Percentiles rank a stretch among this genome's conserved stretches.
Conservation (phyloP, 2,888 invertebrate species). For the Ariolimax columbianus region DNA sequence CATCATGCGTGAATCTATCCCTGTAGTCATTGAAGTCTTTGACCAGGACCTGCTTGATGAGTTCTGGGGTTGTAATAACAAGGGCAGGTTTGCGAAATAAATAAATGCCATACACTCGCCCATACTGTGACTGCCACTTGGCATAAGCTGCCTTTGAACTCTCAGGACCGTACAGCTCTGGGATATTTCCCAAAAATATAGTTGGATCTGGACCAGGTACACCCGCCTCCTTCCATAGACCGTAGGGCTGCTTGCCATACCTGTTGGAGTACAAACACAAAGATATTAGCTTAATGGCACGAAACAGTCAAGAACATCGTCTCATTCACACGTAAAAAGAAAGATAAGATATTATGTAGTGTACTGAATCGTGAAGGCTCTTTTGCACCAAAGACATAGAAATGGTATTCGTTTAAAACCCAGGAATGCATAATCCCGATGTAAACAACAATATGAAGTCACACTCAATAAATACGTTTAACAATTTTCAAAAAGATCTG, state of each 20-base stretch:
- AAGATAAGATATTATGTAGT: too few species aligned
- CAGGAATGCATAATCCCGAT: too few species aligned
- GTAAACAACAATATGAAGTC: too few species aligned
- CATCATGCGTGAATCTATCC: slow-evolving; percentile 51
- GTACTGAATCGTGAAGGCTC: too few species aligned
- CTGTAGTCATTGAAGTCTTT: slow-evolving; percentile 61
- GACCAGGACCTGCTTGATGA: slow-evolving; percentile 60
- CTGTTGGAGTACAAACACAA: neutral
- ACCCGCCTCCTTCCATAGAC: slow-evolving; percentile 39
- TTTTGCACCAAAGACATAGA: too few species aligned
- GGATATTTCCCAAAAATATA: slow-evolving; percentile 48
- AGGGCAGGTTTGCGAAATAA: slow-evolving; percentile 47
- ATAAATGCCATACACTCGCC: slow-evolving; percentile 44
- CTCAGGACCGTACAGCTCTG: slow-evolving; percentile 17
- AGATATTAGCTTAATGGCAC: too few species aligned
- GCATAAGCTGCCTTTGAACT: slow-evolving; percentile 25
- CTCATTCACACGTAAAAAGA: too few species aligned
- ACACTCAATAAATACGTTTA: too few species aligned
- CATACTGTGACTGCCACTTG: slow-evolving; percentile 49
- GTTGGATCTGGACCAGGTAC: slow-evolving; percentile 44
- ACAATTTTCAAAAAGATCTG: too few species aligned
- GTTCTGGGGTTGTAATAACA: slow-evolving; percentile 55
- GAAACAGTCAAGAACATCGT: too few species aligned
- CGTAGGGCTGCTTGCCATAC: slow-evolving; percentile 26
- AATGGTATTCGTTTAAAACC: too few species aligned